Base-by-base conservation (phyloP, 2,888 invertebrate species). In the Beris chalybata region DNA sequence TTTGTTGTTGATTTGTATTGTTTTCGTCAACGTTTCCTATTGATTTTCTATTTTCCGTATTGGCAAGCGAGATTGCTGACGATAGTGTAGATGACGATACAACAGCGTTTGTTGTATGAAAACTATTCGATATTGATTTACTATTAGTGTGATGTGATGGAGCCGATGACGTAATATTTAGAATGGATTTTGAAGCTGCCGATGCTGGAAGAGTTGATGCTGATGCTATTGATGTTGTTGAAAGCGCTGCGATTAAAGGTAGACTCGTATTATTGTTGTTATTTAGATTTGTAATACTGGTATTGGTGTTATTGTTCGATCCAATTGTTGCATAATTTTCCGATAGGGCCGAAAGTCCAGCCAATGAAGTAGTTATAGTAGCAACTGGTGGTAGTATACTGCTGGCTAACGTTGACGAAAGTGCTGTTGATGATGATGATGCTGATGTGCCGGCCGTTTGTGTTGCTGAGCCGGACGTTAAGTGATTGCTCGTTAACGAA, bases 401-500 rank as follows among this genome's bases (percentile, higher is more conserved):
- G 7, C 53, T 54, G 12, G 53, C 54, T 30, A 64, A 53, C 4
- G 64, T 54, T 22, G 53, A 53, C 12, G 48, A 6, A 11, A 12
- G 12, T 31, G 54, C 54, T 4, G 64, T 13, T 29, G 61, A 43
- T 47, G 69, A 74, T 72, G 75, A 78, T 73, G 73, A 77, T 66
- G 72, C 75, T 74, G 74, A 74, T 68, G 76, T 75, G 59, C 77
- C 75, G 69, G 68, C 66, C 67, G 70, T 53, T 59, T 64, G 59
- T 52, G 75, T 77, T 63, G 77, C 80, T 68, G 81, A 82, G 76
- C 82, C 82, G 79, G 80, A 81, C 75, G 83, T 84, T 79, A 82
- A 82, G 78, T 83, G 80, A 81, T 83, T 76, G 81, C 77, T 78
- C 68, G 78, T 82, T 73, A 89, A 87, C 72, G 91, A 91, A 70